Evolutionary conservation across 2,113 vertebrate species (phyloP).

Genomic region (Eulacestoma nigropectus): DNA sequence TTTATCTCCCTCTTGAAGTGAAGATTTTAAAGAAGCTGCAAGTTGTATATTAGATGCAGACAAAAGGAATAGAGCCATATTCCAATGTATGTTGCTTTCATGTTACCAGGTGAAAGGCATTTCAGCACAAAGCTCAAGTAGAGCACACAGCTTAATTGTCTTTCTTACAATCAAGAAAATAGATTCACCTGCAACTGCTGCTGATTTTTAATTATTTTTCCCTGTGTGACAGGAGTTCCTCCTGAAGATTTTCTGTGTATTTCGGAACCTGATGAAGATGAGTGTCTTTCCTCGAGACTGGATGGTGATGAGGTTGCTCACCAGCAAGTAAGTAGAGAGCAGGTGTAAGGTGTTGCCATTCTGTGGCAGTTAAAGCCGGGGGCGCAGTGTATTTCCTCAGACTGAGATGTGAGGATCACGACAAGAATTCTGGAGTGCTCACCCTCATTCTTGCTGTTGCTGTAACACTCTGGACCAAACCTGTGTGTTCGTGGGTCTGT

Average conservation of each 20-base stretch:
- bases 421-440: neutral
- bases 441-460: neutral
- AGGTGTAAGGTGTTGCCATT: neutral
- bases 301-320: conserved; percentile 96
- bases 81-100: neutral
- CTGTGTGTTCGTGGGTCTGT: neutral
- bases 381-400: neutral
- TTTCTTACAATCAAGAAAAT: neutral
- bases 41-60: neutral
- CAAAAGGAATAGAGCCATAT: neutral
- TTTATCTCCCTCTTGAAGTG: neutral
- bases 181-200: neutral
- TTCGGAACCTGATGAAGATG: conserved; percentile 97
- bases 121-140: neutral
- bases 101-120: neutral
- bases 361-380: neutral
- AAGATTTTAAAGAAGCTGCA: neutral
- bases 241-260: conserved; percentile 95
- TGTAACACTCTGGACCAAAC: neutral
- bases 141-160: neutral
- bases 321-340: conserved; percentile 87
- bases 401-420: neutral
- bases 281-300: conserved; percentile 96
- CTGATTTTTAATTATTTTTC: neutral
- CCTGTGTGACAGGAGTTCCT: conserved; percentile 84